Base-by-base conservation (phyloP, 2,888 invertebrate genomes). In the Synanthedon andrenaeformis region DNA sequence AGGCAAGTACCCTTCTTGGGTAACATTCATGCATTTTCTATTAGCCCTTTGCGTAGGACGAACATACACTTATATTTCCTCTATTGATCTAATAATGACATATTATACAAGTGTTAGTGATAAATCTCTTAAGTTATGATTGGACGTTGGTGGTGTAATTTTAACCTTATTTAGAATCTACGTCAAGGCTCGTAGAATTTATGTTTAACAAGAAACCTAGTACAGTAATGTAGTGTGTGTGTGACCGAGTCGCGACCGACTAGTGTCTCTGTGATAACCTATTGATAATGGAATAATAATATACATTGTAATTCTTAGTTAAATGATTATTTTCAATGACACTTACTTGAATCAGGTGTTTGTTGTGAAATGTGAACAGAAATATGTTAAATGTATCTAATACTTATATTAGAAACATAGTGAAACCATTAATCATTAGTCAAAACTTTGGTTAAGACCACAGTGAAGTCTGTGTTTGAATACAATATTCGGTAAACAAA, bases 221-320 rank as follows among this genome's bases (percentile, higher is more conserved):
- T 23, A 23, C 5, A 23, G 5, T 5, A 23, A 23, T 23, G 23
- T 5, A 23, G 4, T 23, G 57, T 61, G 57, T 58, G 64, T 61
- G 61, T 65, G 68, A 66, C 70, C 61, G 66, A 59, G 56, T 69
- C 59, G 66, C 60, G 59, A 67, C 61, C 63, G 59, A 55, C 56
- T 59, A 57, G 62, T 59, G 57, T 54, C 54, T 49, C 58, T 17
- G 56, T 64, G 80, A 82, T 82, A 83, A 82, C 79, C 82, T 70
- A 58, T 60, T 59, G 74, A 76, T 79, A 75, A 71, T 35, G 35
- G 10, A 35, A 35, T 10, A 35, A 35, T 35, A 35, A 10, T 35
- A 8, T 35, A 35, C 35, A 57, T 35, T 35, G 10, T 35, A 35
- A 35, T 35, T 35, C 35, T 35, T 35, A 35, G 2, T 35, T 35